A percentile compares a stretch with the other conserved stretches of the same genome.
These are phyloP conservation scores for Columba janthina DNA, from an alignment of 2,113 vertebrate species.

Conservation along the genomic window DNA sequence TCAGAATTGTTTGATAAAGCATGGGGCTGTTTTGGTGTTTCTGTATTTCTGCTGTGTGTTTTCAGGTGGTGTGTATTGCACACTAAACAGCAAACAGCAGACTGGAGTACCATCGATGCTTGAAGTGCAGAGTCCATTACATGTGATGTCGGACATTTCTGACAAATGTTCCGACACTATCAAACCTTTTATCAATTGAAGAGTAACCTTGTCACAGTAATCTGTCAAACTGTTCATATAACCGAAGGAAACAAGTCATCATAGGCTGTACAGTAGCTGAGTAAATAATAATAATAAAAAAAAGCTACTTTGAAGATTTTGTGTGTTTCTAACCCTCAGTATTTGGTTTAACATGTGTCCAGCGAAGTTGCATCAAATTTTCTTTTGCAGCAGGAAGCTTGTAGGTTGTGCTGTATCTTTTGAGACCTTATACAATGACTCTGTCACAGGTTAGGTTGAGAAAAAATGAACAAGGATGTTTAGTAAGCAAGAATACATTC, in stretches of 20 bases:
- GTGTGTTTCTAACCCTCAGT: constrained; percentile 32
- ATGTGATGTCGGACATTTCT: constrained; percentile 65
- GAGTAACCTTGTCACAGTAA: constrained; percentile 76
- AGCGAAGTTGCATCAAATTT: constrained; percentile 33
- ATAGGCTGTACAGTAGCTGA: constrained; percentile 43
- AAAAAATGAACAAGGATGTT: not conserved
- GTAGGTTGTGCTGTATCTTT: not conserved
- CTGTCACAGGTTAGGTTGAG: not conserved
- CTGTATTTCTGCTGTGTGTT: not conserved
- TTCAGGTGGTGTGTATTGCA: not conserved
- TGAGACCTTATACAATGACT: not conserved
- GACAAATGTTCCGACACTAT: constrained; percentile 78
- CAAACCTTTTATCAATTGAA: constrained; percentile 81
- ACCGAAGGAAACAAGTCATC: constrained; percentile 74
- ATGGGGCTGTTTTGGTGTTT: not conserved
- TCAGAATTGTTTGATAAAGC: not conserved
- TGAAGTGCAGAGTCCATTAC: constrained; percentile 61
- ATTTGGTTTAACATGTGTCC: not conserved
- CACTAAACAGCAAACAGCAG: not conserved
- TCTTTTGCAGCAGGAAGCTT: not conserved
- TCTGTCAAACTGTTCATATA: constrained; percentile 75
- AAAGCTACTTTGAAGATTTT: constrained; percentile 29
- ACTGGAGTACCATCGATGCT: constrained; percentile 29
- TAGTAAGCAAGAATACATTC: not conserved
- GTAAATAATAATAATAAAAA: constrained; percentile 57